These are phyloP conservation scores for Ichneumoninae sp. DNA, from an alignment of 2,888 invertebrate genomes.

Conservation along the genomic window DNA sequence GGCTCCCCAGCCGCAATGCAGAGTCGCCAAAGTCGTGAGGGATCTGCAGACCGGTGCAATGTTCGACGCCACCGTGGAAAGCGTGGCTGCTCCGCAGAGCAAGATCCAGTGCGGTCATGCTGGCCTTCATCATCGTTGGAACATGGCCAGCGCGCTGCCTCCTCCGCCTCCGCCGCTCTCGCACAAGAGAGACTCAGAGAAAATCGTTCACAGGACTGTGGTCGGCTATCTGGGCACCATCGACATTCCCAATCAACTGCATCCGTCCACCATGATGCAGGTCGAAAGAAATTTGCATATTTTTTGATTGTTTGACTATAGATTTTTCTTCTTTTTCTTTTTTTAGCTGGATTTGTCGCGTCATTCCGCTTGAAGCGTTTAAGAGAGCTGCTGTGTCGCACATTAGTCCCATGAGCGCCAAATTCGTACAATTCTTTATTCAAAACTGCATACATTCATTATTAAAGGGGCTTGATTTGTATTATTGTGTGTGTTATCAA, in stretches of 20 bases:
- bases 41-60: slow-evolving; percentile 86
- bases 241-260: slow-evolving; percentile 95
- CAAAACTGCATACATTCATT: too few species aligned
- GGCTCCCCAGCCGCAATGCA: slow-evolving; percentile 80
- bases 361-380: too few species aligned
- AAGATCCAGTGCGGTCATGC: slow-evolving; percentile 78
- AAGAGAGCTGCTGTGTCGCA: too few species aligned
- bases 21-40: slow-evolving; percentile 85
- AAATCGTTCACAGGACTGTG: slow-evolving; percentile 92
- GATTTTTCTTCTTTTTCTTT: neutral
- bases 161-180: slow-evolving; percentile 82
- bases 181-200: slow-evolving; percentile 81
- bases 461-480: too few species aligned
- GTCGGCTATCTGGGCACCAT: slow-evolving; percentile 98
- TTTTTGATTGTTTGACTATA: neutral
- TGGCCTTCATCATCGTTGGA: slow-evolving; percentile 82
- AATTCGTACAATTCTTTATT: too few species aligned
- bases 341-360: too few species aligned
- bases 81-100: slow-evolving; percentile 69
- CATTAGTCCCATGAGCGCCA: too few species aligned
- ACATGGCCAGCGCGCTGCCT: slow-evolving; percentile 82
- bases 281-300: slow-evolving; percentile 74
- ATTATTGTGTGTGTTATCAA: too few species aligned
- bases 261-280: slow-evolving; percentile 90
- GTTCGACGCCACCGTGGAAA: slow-evolving; percentile 81